Evolutionary conservation across 92 coral and sea anemone genomes (phyloP), one percentile per base, ranked within the genome.

Genomic region (Zoanthus sansibaricus): DNA sequence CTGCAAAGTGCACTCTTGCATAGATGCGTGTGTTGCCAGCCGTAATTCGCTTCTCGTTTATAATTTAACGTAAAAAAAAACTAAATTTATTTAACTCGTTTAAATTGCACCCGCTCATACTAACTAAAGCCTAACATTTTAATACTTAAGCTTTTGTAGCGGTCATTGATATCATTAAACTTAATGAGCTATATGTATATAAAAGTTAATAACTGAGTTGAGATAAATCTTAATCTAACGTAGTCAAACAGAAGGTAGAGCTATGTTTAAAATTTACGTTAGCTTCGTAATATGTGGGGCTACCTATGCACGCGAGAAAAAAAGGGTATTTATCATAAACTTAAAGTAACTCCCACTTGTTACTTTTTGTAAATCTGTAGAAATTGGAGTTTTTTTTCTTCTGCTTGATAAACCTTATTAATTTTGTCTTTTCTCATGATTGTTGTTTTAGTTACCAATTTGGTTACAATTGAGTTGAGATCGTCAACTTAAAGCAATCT

Each of bases 51-150:
- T 56, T 58, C 68, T 56, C 54, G 20, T 42, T 45, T 0, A 10
- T 67, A 49, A 44, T 80, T 20, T 45, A 59, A 9, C 14, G 9
- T 66, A n/a, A 62, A 80, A 80, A 62, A 46, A 45, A 80, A 44
- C 33, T 80, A 80, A 80, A 80, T 33, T 42, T 47, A 16, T 5
- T 64, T 25, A 80, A 80, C 58, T 10, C 84, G 12, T 80, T 49
- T 44, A 30, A 47, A 1, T 5, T 67, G 33, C 75, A 46, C 32
- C 48, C 21, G 61, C 47, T 20, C 25, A 75, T 7, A 25, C 56
- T 68, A 64, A 80, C 44, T 68, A 18, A 56, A 15, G 16, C 59
- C 37, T 79, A 79, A 37, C 59, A 9, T 46, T 61, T 11, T 64
- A 64, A 80, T 17, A 32, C 45, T 25, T 70, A 80, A 25, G 67